These are phyloP conservation scores for Branchellion lobata DNA, from an alignment of 2,888 invertebrate species.

Conservation along the genomic window DNA sequence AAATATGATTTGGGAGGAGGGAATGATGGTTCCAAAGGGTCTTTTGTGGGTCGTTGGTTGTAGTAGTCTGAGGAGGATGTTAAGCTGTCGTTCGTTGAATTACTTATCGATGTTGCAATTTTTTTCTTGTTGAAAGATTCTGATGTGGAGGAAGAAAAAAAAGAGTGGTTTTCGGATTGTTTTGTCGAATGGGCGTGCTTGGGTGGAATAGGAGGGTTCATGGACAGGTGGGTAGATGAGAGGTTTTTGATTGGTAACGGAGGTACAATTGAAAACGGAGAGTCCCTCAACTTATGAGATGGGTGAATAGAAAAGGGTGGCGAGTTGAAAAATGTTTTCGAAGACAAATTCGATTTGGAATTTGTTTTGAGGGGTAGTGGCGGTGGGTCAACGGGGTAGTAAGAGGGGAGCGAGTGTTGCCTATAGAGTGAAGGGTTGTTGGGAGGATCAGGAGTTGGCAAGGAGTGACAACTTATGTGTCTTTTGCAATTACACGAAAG, in stretches of 20 bases:
- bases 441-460: conserved; percentile 28
- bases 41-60: background rate
- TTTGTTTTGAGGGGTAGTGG: conserved; percentile 21
- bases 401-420: conserved; percentile 4
- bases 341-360: conserved; percentile 20
- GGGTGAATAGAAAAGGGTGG: background rate
- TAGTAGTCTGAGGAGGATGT: background rate
- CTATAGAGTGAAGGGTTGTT: conserved; percentile 20
- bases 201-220: background rate
- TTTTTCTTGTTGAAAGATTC: background rate
- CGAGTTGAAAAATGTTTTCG: background rate
- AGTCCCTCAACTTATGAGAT: background rate
- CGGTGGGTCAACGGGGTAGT: background rate
- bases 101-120: background rate
- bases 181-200: background rate
- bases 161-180: no score
- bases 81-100: background rate
- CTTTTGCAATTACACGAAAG: conserved; percentile 46
- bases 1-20: background rate
- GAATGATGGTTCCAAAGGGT: background rate
- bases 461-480: conserved; percentile 61
- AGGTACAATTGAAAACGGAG: background rate
- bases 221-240: background rate
- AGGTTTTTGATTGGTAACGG: background rate
- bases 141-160: no score